Evolutionary conservation across 2,888 invertebrate species (phyloP).

Genomic region (Empis stercorea): DNA sequence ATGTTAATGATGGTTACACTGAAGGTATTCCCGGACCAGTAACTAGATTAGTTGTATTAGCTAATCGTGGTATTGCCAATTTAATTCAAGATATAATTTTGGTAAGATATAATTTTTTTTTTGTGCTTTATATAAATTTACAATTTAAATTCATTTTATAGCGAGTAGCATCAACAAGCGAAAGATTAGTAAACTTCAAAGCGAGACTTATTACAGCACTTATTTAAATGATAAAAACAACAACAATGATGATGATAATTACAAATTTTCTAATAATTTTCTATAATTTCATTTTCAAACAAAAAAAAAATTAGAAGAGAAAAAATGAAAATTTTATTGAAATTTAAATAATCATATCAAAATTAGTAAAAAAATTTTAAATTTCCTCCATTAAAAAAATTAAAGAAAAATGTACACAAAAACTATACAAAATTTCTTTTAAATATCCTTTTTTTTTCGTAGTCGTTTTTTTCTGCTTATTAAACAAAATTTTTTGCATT

Average conservation of each 20-base stretch:
- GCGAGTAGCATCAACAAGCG: conserved; percentile 79
- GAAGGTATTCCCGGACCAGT: conserved; percentile 81
- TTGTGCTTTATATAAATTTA: too few species aligned
- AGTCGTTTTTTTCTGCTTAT: too few species aligned
- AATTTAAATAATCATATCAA: neutral
- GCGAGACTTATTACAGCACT: conserved; percentile 80
- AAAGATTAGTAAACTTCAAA: conserved; percentile 86
- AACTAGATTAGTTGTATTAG: conserved; percentile 74
- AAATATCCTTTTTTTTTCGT: too few species aligned
- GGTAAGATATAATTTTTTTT: too few species aligned
- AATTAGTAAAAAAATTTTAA: too few species aligned
- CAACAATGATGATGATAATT: neutral
- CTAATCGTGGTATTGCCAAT: conserved; percentile 76
- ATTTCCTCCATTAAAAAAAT: too few species aligned
- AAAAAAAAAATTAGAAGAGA: too few species aligned
- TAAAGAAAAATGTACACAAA: too few species aligned
- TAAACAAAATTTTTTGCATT: too few species aligned
- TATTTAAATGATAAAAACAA: conserved; percentile 44
- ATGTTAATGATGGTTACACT: conserved; percentile 47
- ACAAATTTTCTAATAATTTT: neutral
- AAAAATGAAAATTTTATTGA: too few species aligned
- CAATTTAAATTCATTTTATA: too few species aligned
- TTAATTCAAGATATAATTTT: conserved; percentile 78
- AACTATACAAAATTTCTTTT: too few species aligned
- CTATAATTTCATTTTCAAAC: neutral